Base-by-base conservation (phyloP, 2,888 invertebrate species). In the Drosophila meridionalis region DNA sequence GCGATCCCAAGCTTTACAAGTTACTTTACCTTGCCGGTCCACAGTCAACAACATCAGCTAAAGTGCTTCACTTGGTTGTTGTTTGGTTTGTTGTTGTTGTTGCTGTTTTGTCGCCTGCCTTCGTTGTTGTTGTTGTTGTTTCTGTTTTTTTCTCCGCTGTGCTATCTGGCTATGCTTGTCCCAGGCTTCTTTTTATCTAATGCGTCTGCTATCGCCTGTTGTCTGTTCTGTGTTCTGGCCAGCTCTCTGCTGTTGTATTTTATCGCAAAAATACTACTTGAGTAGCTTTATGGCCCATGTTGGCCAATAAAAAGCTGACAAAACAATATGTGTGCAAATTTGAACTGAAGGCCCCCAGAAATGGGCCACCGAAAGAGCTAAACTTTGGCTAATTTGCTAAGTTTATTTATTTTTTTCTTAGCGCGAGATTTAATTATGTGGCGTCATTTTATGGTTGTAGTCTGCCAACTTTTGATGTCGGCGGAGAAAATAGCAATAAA, bases 201-300 rank as follows among this genome's bases (percentile, higher is more conserved):
- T 87, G 85, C 89, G 87, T 90, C 72, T 69, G 62, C 80, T 80
- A 80, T 75, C 76, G 74, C 50, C 80, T 61, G 71, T 66, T 57
- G 72, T 75, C 78, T 64, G 69, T 64, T 67, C 73, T 62, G 52
- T 66, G 66, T 45, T 63, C 65, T 53, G 36, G 45, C 36, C 30
- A 40, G 69, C 69, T 38, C 58, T 40, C 60, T 57, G 53, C 83
- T 70, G 89, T 90, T 84, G 87, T 90, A 91, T 90, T 91, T 90
- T 90, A 90, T 90, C 91, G 89, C 90, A 88, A 91, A 90, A 90
- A 90, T 90, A 90, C 89, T 90, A 90, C 89, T 91, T 86, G 89
- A 90, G 89, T 90, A 90, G 89, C 89, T 87, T 85, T 88, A 84
- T 88, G 87, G 84, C 82, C 80, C 86, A 91, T 90, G 89, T 91